A percentile compares a stretch with the other conserved stretches of the same genome.
Evolutionary conservation across 2,113 vertebrate genomes (phyloP).

Genomic region (Zeus faber): DNA sequence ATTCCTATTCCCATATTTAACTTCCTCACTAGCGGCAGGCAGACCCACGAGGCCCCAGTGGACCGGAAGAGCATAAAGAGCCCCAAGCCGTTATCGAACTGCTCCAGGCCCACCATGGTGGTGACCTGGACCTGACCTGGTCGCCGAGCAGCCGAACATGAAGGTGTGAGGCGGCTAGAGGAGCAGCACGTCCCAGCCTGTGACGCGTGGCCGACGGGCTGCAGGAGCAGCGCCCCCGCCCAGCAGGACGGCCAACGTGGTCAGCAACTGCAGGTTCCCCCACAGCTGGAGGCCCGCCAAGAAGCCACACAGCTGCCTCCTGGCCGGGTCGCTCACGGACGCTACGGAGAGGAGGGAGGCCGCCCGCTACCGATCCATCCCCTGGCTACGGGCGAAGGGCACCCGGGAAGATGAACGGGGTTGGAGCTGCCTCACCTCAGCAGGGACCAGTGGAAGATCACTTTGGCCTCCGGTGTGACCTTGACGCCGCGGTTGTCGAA

Average conservation of each 20-base stretch:
- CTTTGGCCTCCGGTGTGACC: conserved; percentile 10
- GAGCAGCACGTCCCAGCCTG: conserved; percentile 60
- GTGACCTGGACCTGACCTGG: conserved; percentile 76
- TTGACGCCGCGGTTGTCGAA: not conserved
- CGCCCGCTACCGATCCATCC: conserved; percentile 68
- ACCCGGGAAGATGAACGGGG: conserved; percentile 75
- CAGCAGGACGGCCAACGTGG: conserved; percentile 58
- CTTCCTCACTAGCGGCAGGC: conserved; percentile 59
- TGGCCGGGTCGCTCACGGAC: conserved; percentile 68
- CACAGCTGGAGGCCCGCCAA: conserved; percentile 64
- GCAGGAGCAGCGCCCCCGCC: conserved; percentile 69
- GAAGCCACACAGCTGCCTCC: conserved; percentile 73
- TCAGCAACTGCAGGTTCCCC: conserved; percentile 74
- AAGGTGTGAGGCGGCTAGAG: conserved; percentile 73
- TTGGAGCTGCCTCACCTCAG: conserved; percentile 69
- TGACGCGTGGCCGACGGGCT: conserved; percentile 66
- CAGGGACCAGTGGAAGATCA: conserved; percentile 50
- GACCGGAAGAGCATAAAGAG: conserved; percentile 78
- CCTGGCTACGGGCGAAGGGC: conserved; percentile 69
- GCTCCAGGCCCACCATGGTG: conserved; percentile 70
- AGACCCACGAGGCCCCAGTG: conserved; percentile 70
- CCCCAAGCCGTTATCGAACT: conserved; percentile 73
- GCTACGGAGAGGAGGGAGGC: conserved; percentile 70
- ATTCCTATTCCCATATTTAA: not conserved
- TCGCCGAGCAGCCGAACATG: conserved; percentile 73